Base-by-base conservation (phyloP, 2,888 invertebrate species). In the Crepidodera aurea region DNA sequence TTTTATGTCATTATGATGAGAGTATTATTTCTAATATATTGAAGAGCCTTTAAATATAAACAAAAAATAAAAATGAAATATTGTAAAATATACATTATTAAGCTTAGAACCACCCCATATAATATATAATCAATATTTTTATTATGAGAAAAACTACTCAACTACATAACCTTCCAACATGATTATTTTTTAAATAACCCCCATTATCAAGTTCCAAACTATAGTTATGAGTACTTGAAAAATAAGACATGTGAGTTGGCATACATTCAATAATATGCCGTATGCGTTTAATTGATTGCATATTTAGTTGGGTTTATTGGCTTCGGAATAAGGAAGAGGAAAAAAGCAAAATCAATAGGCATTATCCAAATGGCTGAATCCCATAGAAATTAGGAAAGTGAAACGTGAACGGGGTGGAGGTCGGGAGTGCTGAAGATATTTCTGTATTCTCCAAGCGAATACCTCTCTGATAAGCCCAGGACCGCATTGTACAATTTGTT, bases 351-450 rank as follows among this genome's bases (percentile, higher is more conserved):
- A 73, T 73, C 71, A 66, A 74, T 71, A 70, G 64, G 59, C 68
- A 72, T 72, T 73, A 73, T 73, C 72, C 73, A 70, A 73, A 71
- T 66, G 73, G 69, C 71, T 73, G 71, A 57, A 51, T 69, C 69
- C 66, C 68, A 64, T 69, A 68, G 71, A 73, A 74, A 72, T 70
- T 71, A 70, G 70, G 71, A 72, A 68, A 74, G 71, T 72, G 66
- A 70, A 68, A 70, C 69, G 70, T 68, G 62, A 59, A 40, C 59
- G 40, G 56, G 22, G 27, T 13, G 44, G 40, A 13, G 34, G 34
- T 65, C 48, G 25, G 55, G 32, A 44, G 34, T 68, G 65, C 69
- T 44, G 51, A 60, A 65, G 66, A 66, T 66, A 64, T 65, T 63
- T 66, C 59, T 69, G 67, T 66, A 72, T 71, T 72, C 70, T 62